Conservation (phyloP, 2,888 invertebrate species). For the Julus scanicus region DNA sequence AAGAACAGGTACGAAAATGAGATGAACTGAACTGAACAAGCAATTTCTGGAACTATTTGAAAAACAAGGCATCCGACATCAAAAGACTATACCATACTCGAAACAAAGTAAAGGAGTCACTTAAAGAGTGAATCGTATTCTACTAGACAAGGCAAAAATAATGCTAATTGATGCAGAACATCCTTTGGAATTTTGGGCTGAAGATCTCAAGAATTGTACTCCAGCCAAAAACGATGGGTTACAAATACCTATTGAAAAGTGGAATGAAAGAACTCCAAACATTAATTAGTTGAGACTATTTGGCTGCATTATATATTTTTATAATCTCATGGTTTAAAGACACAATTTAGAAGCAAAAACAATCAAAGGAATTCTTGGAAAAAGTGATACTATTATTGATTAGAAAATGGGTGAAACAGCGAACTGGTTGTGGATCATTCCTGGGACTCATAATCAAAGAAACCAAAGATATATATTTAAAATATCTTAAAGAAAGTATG, state of each 20-base stretch:
- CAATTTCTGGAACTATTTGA: neutral
- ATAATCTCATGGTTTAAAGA: neutral
- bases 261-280: neutral
- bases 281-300: neutral
- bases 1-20: no score
- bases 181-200: no score
- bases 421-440: no score
- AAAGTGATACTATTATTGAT: no score
- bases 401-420: no score
- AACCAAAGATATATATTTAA: no score
- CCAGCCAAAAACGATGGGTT: no score
- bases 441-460: no score
- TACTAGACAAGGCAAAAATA: no score
- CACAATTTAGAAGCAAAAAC: neutral
- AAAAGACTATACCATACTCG: neutral
- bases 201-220: no score
- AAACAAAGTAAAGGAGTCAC: constrained; percentile 44
- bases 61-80: constrained; percentile 34
- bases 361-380: neutral
- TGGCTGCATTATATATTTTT: neutral
- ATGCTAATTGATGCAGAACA: no score
- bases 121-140: neutral
- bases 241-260: neutral
- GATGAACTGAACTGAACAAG: neutral
- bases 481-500: no score